Base-by-base conservation (phyloP, 2,888 invertebrate genomes). In the Agrotis exclamationis region DNA sequence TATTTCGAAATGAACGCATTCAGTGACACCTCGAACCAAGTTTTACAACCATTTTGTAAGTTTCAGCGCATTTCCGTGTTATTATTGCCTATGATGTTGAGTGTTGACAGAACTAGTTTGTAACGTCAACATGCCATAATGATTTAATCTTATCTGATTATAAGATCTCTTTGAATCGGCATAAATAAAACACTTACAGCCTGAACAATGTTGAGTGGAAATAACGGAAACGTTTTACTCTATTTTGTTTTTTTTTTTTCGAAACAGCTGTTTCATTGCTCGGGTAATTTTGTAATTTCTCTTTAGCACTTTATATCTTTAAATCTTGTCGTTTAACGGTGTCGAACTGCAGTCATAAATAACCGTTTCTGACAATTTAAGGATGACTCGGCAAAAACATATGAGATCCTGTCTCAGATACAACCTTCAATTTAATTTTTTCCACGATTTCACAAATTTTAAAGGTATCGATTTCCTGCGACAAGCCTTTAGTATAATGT, bases 51-150 rank as follows among this genome's bases (percentile, higher is more conserved):
- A 62, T 64, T 70, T 81, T 67, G 20, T 63, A 33, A 24, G 24
- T 68, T 68, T 72, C 22, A 50, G 62, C 47, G 58, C 47, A 73
- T 70, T 80, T 74, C 68, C 81, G 56, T 65, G 59, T 64, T 70
- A 64, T 69, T 69, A 44, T 67, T 63, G 57, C 54, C 2, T 63
- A 22, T 22, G 3, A 51, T 66, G 13, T 50, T 24, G 24, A 24
- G 51, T 39, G 39, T 39, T 39, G 39, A 39, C 39, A 24, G 39
- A 59, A 50, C 48, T 50, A 11, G 57, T 70, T 70, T 64, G 14
- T 72, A 58, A 59, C 48, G 50, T 50, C 44, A 74, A 45, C 16
- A 33, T 16, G n/a, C 1, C 24, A 50, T 24, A 56, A 47, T 24
- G 2, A 28, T 58, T 75, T n/a, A 53, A 48, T 64, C 47, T 45